Evolutionary conservation across 2,888 invertebrate species (phyloP), one percentile per base, ranked within the genome.

Genomic region (Diloba caeruleocephala): DNA sequence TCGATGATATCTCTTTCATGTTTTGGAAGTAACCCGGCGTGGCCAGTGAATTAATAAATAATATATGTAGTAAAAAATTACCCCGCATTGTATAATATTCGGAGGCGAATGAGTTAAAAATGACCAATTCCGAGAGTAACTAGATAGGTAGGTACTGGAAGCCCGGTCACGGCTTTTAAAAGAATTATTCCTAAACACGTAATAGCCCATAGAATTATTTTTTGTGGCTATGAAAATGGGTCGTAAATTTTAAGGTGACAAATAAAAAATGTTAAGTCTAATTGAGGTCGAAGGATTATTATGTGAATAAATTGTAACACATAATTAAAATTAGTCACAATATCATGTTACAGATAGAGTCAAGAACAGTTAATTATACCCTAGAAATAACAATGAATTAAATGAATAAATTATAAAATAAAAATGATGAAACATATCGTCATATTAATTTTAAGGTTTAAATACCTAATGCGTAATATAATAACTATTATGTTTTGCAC

Each of bases 1-100:
- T 73, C 84, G 92, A 92, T 92, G 92, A 91, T 92, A 92, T 93
- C 93, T 92, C 88, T 89, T 91, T 93, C 89, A 90, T n/a, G 88
- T 88, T 90, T 87, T 87, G 87, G 88, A 89, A 81, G 84, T 81
- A 83, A 76, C 81, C 81, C 84, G 84, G 81, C 85, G 72, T 77
- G 83, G 75, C 70, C 85, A 82, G 81, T 81, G 81, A 87, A 90
- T 91, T 89, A 89, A 89, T 90, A 89, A 85, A 89, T 83, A 74
- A 71, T 78, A 71, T 74, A 66, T 33, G 58, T 64, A 66, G 69
- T 84, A 85, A 86, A 85, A 85, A 83, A 71, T 73, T 75, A 81
- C 78, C 79, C 68, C 68, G 78, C 78, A 79, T 80, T 74, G 71
- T 85, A 78, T 85, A 78, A 77, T 82, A 84, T 81, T 81, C 69